A percentile compares a stretch with the other conserved stretches of the same genome.
Evolutionary conservation across 1,140 invertebrate genomes (phyloP).

Genomic region (Temnothorax longispinosus): DNA sequence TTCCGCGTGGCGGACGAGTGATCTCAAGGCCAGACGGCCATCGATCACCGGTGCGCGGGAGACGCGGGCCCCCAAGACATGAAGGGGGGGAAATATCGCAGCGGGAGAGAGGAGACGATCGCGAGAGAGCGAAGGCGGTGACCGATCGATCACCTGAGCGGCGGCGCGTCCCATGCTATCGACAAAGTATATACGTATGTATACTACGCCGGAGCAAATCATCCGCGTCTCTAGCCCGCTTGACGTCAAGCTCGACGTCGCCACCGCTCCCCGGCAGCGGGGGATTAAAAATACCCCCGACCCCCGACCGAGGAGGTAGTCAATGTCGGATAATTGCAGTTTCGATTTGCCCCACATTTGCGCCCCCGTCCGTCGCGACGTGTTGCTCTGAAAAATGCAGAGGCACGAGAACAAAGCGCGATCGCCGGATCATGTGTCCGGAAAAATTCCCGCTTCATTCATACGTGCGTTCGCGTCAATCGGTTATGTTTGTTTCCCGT

Average conservation of each 20-base stretch:
- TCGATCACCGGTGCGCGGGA: conserved; percentile 34
- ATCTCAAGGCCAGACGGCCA: conserved; percentile 37
- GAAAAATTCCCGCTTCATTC: conserved; percentile 3
- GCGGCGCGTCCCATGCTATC: neutral
- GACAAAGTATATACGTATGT: conserved; percentile 48
- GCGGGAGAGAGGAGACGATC: conserved; percentile 1
- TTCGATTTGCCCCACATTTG: conserved; percentile 55
- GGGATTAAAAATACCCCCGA: conserved; percentile 72
- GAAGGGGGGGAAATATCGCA: conserved; percentile 14
- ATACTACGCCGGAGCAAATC: conserved; percentile 42
- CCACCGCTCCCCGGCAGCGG: neutral
- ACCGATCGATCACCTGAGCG: conserved; percentile 63
- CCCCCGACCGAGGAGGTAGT: conserved; percentile 53
- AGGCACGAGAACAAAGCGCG: neutral
- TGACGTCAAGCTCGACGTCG: conserved; percentile 64
- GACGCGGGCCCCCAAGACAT: neutral
- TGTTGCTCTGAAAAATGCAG: conserved; percentile 12
- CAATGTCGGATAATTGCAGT: conserved; percentile 67
- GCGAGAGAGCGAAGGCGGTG: conserved; percentile 13
- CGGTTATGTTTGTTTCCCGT: neutral
- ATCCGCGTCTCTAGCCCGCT: conserved; percentile 66
- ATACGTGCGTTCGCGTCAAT: neutral
- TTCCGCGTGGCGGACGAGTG: neutral
- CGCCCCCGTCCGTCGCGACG: neutral
- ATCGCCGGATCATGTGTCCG: neutral